phyloP scores from a whole-genome alignment of 1,140 invertebrate species.

The Heterodera schachtii region DNA sequence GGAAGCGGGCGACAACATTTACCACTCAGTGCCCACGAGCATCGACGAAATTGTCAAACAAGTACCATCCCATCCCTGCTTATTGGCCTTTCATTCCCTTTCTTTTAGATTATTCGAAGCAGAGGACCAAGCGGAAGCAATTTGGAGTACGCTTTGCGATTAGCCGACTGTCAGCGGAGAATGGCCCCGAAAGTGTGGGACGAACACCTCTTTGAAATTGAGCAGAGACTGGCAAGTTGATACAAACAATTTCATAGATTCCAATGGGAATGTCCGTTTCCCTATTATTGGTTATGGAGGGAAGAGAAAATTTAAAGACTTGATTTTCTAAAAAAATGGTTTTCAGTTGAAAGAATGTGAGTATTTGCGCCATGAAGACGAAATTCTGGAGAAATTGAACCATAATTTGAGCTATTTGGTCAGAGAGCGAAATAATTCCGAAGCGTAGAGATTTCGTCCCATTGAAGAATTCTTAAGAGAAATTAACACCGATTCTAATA shows the following conservation, averaged over 20 bases:
- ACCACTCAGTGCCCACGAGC: constrained; percentile 44
- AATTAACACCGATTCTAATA: too few relatives aligned
- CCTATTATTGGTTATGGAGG: too few relatives aligned
- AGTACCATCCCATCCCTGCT: background rate
- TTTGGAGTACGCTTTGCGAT: constrained; percentile 54
- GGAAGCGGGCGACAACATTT: constrained; percentile 42
- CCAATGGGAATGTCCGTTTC: too few relatives aligned
- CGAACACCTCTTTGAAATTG: constrained; percentile 58
- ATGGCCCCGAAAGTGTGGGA: constrained; percentile 54
- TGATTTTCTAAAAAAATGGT: constrained; percentile 6
- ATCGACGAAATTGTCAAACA: constrained; percentile 48
- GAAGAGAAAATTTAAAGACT: too few relatives aligned
- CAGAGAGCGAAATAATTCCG: constrained; percentile 12
- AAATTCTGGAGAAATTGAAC: constrained; percentile 46
- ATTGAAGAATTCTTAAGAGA: too few relatives aligned
- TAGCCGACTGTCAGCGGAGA: constrained; percentile 50
- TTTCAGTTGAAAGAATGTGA: constrained; percentile 34
- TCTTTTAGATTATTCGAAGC: constrained; percentile 46
- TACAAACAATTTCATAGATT: constrained; percentile 5
- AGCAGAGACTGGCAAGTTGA: constrained; percentile 25
- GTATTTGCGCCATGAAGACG: constrained; percentile 29
- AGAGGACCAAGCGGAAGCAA: constrained; percentile 48
- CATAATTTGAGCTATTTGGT: constrained; percentile 39
- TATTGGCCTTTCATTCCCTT: background rate
- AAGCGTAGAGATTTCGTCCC: background rate